Evolutionary conservation across 2,888 invertebrate species (phyloP).

Genomic region (Nycteola revayana): DNA sequence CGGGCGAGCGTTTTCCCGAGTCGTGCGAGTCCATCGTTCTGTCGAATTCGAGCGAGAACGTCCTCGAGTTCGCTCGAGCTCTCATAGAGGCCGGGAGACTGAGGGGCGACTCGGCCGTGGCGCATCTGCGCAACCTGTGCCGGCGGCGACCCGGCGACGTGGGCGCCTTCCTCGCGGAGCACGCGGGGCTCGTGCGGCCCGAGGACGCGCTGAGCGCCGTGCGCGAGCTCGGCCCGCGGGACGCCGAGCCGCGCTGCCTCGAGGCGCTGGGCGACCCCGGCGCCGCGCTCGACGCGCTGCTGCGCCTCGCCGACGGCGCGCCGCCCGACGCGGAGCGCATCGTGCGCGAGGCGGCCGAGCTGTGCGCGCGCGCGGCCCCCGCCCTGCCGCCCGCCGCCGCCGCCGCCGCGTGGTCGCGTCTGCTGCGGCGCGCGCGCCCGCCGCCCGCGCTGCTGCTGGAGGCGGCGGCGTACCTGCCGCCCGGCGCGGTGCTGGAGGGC

Average conservation of each 20-base stretch:
- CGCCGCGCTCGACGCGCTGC: conserved; percentile 58
- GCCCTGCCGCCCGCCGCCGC: conserved; percentile 44
- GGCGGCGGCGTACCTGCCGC: conserved; percentile 49
- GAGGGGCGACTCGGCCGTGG: conserved; percentile 50
- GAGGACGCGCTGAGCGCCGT: conserved; percentile 63
- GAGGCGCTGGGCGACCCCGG: conserved; percentile 66
- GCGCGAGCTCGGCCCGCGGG: conserved; percentile 45
- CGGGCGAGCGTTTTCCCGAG: conserved; percentile 41
- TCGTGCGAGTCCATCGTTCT: conserved; percentile 32
- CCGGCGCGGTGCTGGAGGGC: conserved; percentile 33
- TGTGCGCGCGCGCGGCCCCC: conserved; percentile 55
- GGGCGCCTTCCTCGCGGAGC: conserved; percentile 48
- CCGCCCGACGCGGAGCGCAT: conserved; percentile 31
- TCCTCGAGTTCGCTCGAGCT: conserved; percentile 50
- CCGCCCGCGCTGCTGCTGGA: conserved; percentile 48
- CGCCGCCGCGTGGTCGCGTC: conserved; percentile 53
- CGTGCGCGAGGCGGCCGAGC: conserved; percentile 46
- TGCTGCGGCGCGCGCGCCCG: conserved; percentile 48
- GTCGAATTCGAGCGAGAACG: conserved; percentile 30
- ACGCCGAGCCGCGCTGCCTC: conserved; percentile 64
- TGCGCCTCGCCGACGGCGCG: conserved; percentile 39
- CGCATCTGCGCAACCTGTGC: conserved; percentile 57
- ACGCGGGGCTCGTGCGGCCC: conserved; percentile 60
- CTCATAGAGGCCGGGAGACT: conserved; percentile 47
- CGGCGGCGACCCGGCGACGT: conserved; percentile 44